phyloP scores from a whole-genome alignment of 2,797 vertebrate species.

The Steatocranus sp. region DNA sequence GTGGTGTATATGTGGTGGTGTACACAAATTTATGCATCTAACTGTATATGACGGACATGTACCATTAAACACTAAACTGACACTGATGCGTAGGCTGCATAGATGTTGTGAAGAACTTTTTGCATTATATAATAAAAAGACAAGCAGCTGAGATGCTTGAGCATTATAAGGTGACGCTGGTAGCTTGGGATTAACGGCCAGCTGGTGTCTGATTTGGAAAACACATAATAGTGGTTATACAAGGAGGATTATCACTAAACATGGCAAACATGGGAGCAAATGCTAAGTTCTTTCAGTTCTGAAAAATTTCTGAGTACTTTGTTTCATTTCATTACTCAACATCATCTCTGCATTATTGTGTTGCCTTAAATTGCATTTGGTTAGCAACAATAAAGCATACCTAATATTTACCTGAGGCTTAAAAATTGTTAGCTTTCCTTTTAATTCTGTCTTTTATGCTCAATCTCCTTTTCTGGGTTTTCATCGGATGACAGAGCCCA shows the following conservation, averaged over 20 bases:
- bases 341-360: not conserved
- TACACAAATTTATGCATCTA: not conserved
- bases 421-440: not conserved
- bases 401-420: not conserved
- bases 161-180: not conserved
- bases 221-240: not conserved
- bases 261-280: not conserved
- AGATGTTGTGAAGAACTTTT: not conserved
- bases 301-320: not conserved
- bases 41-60: not conserved
- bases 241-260: not conserved
- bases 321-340: not conserved
- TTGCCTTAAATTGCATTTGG: not conserved
- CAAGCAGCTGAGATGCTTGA: not conserved
- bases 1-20: not conserved
- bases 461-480: not conserved
- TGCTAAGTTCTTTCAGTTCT: not conserved
- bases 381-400: not conserved
- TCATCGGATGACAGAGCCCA: slow-evolving; percentile 69
- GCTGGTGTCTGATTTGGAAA: not conserved
- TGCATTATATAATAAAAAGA: not conserved
- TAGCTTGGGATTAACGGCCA: not conserved
- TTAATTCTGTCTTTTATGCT: not conserved
- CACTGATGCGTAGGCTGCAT: not conserved
- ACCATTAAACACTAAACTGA: not conserved